phyloP scores from a whole-genome alignment of 2,113 vertebrate genomes.

The Barnardius zonarius region DNA sequence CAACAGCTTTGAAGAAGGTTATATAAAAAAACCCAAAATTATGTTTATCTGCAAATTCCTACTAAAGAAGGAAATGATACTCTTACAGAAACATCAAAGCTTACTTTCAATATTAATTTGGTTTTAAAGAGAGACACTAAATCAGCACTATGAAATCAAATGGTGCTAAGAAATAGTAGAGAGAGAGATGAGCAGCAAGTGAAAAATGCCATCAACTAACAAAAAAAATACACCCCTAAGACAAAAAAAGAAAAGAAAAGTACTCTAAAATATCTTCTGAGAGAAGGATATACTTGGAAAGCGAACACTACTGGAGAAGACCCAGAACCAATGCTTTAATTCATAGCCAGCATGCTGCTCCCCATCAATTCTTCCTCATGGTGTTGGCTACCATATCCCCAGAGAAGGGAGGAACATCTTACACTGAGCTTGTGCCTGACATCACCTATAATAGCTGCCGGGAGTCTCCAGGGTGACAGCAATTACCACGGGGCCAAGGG shows the following conservation, averaged over 20 bases:
- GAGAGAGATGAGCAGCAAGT: not conserved
- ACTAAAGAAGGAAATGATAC: not conserved
- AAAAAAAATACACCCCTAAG: not conserved
- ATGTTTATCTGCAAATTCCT: not conserved
- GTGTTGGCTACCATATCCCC: not conserved
- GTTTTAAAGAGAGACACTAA: not conserved
- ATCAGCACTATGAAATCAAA: not conserved
- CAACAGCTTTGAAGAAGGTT: not conserved
- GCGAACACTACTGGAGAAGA: not conserved
- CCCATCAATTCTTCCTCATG: not conserved
- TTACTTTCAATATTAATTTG: not conserved
- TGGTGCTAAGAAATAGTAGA: not conserved
- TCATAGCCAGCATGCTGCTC: not conserved
- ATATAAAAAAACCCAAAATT: not conserved
- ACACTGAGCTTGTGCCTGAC: not conserved
- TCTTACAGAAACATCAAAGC: not conserved
- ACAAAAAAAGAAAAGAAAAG: not conserved
- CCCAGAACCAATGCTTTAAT: not conserved
- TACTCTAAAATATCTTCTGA: not conserved
- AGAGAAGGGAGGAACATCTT: not conserved
- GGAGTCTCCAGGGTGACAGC: not conserved
- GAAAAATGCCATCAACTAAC: not conserved
- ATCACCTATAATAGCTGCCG: not conserved
- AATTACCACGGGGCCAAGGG: not conserved
- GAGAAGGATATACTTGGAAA: not conserved